Percentiles rank a stretch among this genome's conserved stretches.
Evolutionary conservation across 2,113 vertebrate species (phyloP).

Genomic region (Hydropotes inermis): DNA sequence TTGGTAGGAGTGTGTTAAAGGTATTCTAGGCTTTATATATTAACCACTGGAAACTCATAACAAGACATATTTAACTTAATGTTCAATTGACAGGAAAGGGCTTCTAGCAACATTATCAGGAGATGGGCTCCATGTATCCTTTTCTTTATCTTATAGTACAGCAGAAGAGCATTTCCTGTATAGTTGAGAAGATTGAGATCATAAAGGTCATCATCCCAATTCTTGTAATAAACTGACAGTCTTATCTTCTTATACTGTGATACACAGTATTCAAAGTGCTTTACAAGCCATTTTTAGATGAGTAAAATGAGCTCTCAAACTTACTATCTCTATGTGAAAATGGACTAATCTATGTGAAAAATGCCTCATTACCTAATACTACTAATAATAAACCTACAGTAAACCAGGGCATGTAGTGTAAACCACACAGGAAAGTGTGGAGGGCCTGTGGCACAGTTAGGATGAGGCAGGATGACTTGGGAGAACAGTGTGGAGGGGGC

Average conservation of each 20-base stretch:
- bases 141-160: background rate
- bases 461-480: fast-evolving
- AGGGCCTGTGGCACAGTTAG: background rate
- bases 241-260: too few species aligned
- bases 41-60: background rate
- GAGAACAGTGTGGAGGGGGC: background rate
- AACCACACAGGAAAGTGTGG: background rate
- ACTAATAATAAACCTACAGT: background rate
- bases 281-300: background rate
- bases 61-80: background rate
- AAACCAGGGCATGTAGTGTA: too few species aligned
- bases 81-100: background rate
- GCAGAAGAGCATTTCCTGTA: background rate
- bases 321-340: background rate
- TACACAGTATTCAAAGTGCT: background rate
- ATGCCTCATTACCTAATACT: background rate
- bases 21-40: background rate
- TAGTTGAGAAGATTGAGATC: background rate
- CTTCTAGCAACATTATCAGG: background rate
- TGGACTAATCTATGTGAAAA: background rate
- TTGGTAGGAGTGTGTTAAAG: background rate
- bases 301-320: background rate
- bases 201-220: background rate
- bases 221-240: background rate
- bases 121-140: background rate